Conservation (phyloP, 1,140 invertebrate species). For the Brachionus sp. region DNA sequence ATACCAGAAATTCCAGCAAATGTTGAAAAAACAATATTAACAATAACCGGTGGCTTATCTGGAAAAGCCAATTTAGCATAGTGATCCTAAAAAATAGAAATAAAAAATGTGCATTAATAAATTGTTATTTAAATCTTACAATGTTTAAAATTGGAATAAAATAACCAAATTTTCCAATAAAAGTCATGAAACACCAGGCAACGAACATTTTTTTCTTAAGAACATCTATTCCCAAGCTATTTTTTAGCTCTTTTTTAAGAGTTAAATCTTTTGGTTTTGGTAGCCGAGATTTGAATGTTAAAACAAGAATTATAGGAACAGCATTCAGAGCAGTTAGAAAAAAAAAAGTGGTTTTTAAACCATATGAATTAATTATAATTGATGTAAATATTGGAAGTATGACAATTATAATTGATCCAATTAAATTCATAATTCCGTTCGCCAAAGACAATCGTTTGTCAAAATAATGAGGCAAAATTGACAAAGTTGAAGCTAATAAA, state of each 20-base stretch:
- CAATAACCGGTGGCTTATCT: background rate
- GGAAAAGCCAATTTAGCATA: constrained; percentile 11
- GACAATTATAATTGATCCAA: constrained; percentile 15
- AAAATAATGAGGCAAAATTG: constrained; percentile 38
- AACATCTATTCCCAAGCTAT: constrained; percentile 3
- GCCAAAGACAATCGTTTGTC: constrained; percentile 8
- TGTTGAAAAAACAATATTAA: constrained; percentile 9
- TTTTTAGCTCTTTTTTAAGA: background rate
- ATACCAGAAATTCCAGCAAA: background rate
- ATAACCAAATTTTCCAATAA: constrained; percentile 27
- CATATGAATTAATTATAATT: background rate
- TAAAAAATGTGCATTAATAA: background rate
- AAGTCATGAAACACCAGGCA: constrained; percentile 9
- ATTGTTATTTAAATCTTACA: background rate
- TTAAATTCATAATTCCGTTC: constrained; percentile 40
- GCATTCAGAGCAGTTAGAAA: constrained; percentile 1
- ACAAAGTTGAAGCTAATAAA: background rate
- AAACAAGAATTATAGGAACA: background rate
- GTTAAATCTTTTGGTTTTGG: background rate
- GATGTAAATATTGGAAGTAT: constrained; percentile 32
- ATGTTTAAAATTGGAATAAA: constrained; percentile 33
- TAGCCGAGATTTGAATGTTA: background rate
- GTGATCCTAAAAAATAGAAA: background rate
- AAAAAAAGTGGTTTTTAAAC: constrained; percentile 5
- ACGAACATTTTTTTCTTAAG: constrained; percentile 19